Evolutionary conservation across 2,113 vertebrate genomes (phyloP).

Genomic region (Tiliqua scincoides): DNA sequence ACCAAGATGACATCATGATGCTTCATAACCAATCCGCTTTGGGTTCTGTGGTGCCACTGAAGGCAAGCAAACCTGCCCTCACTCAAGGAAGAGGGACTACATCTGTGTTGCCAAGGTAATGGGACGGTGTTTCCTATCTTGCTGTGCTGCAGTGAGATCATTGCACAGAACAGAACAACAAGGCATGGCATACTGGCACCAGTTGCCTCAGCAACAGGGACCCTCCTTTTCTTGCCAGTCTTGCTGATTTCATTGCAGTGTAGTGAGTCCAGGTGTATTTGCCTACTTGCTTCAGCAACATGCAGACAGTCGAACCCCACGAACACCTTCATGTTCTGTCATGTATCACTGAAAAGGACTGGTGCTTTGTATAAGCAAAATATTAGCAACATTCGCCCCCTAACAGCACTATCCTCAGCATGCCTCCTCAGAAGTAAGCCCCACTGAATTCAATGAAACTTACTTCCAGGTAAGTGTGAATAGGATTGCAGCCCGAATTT

Average conservation of each 20-base stretch:
- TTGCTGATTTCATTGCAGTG: background rate
- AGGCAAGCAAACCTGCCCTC: background rate
- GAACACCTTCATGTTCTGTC: background rate
- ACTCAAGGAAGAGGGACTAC: background rate
- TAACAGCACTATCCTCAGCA: too few relatives aligned
- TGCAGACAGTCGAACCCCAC: background rate
- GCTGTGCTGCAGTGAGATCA: background rate
- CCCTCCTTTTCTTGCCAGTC: background rate
- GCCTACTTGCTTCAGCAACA: background rate
- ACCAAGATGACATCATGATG: background rate
- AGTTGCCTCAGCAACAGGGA: background rate
- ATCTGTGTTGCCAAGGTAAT: conserved; percentile 4
- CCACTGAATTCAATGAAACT: too few relatives aligned
- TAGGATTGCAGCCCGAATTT: background rate
- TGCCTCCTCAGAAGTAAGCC: too few relatives aligned
- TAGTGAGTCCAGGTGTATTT: background rate
- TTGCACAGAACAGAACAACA: background rate
- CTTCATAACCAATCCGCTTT: background rate
- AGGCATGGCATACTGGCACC: background rate
- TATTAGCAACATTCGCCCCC: background rate
- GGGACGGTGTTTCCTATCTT: background rate
- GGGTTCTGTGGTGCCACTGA: background rate
- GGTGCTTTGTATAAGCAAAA: background rate
- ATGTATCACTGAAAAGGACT: background rate
- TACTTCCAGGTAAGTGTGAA: background rate